Percentiles rank a stretch among this genome's conserved stretches.
Conservation (phyloP, 2,113 vertebrate genomes). For the Sterrhoptilus dennistouni region DNA sequence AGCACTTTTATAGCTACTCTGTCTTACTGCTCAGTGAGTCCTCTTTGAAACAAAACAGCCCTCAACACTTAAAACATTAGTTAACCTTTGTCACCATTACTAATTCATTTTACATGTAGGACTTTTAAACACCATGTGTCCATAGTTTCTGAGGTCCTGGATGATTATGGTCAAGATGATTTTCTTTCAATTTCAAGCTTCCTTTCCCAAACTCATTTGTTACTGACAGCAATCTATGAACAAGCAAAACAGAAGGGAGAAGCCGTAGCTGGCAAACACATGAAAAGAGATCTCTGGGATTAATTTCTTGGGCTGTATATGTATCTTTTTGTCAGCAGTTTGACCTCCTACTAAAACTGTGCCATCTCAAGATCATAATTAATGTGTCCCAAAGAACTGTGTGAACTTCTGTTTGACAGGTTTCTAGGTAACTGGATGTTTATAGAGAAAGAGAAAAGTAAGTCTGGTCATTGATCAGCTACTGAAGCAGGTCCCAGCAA, state of each 20-base stretch:
- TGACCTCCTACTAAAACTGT: neutral
- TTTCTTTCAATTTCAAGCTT: constrained; percentile 29
- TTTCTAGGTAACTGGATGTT: constrained; percentile 34
- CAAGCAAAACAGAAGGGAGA: constrained; percentile 5
- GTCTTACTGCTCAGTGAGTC: constrained; percentile 11
- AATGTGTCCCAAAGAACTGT: neutral
- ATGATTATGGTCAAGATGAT: neutral
- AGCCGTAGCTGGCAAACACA: neutral
- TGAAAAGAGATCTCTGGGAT: constrained; percentile 3
- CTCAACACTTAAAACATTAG: constrained; percentile 58
- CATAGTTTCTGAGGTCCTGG: neutral
- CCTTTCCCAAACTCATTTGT: neutral
- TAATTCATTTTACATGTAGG: constrained; percentile 48
- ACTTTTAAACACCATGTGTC: constrained; percentile 1
- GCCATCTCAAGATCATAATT: neutral
- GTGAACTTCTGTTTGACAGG: neutral
- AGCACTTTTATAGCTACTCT: constrained; percentile 35
- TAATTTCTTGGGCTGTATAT: neutral
- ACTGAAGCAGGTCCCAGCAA: neutral
- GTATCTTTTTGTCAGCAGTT: neutral
- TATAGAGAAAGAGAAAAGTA: neutral
- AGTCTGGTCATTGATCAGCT: neutral
- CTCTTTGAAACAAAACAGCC: constrained; percentile 54
- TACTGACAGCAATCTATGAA: constrained; percentile 31
- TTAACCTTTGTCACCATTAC: constrained; percentile 57